Percentiles rank a stretch among this genome's conserved stretches.
phyloP scores from a whole-genome alignment of 2,797 vertebrate genomes.

The Platalea minor region DNA sequence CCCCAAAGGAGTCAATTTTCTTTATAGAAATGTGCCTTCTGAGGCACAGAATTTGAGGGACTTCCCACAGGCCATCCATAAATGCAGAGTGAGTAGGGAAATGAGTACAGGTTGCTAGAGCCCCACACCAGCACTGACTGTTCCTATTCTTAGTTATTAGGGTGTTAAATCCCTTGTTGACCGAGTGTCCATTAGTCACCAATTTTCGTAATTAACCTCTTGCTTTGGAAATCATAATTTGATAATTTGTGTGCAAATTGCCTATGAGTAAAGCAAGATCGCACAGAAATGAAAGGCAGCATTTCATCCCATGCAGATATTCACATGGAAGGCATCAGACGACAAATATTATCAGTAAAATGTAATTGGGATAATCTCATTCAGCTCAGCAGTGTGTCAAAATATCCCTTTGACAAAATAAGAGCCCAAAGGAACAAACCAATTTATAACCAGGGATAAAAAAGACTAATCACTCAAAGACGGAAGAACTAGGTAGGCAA shows the following conservation, averaged over 20 bases:
- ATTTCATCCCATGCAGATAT: background rate
- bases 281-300: constrained; percentile 29
- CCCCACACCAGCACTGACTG: background rate
- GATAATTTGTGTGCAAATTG: background rate
- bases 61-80: background rate
- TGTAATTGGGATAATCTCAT: constrained; percentile 43
- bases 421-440: constrained; percentile 53
- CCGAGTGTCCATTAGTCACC: background rate
- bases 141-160: background rate
- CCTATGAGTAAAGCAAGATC: background rate
- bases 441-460: constrained; percentile 59
- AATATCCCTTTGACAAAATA: constrained; percentile 53
- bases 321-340: background rate
- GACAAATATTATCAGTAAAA: constrained; percentile 1
- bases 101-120: background rate
- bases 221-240: background rate
- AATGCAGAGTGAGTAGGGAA: background rate
- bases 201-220: background rate
- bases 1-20: background rate
- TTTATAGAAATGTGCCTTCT: background rate
- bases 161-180: background rate
- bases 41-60: background rate
- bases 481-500: constrained; percentile 44
- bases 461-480: constrained; percentile 43
- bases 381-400: constrained; percentile 30